Evolutionary conservation across 2,888 invertebrate species (phyloP), one percentile per base, ranked within the genome.

Genomic region (Pasiphila rectangulata): DNA sequence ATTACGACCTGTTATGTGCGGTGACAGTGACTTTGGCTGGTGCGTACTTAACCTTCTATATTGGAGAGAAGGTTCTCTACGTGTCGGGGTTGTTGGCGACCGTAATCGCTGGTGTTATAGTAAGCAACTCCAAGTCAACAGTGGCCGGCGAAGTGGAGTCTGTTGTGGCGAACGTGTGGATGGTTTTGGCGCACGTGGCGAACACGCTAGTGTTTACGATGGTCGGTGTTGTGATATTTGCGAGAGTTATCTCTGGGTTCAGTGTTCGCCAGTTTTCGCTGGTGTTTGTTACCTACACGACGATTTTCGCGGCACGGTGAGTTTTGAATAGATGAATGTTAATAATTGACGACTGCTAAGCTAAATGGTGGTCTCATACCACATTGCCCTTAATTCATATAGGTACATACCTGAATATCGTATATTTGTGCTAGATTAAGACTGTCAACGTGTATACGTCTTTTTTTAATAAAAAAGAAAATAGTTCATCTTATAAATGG

Each of bases 191-290:
- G 0, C 77, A 83, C 46, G 62, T 71, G 3, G 78, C 80, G 2
- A 92, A 92, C 57, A 91, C 91, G 0, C 64, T 92, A 6, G 84
- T 92, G 24, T 92, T 92, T 51, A 89, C 92, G 0, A 86, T 92
- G 66, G 90, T 91, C 0, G 92, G 92, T 0, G 89, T 92, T 7
- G 90, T 91, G 21, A 91, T 92, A 15, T 86, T 90, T 29, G 90
- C 90, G 57, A 89, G 78, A 50, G 72, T 89, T 9, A 80, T 81
- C 25, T 73, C 84, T 37, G 79, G 90, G 6, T 75, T 88, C 15
- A 78, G 69, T 24, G 77, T 82, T 5, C 59, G 79, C 4, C 85
- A 85, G 50, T 67, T 83, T 0, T 70, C 87, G 1, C 45, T 86
- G 48, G 63, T 84, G 2, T 83, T 87, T 46, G 88, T 88, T 43